phyloP scores from a whole-genome alignment of 2,797 vertebrate species.

The Chrysolophus pictus region DNA sequence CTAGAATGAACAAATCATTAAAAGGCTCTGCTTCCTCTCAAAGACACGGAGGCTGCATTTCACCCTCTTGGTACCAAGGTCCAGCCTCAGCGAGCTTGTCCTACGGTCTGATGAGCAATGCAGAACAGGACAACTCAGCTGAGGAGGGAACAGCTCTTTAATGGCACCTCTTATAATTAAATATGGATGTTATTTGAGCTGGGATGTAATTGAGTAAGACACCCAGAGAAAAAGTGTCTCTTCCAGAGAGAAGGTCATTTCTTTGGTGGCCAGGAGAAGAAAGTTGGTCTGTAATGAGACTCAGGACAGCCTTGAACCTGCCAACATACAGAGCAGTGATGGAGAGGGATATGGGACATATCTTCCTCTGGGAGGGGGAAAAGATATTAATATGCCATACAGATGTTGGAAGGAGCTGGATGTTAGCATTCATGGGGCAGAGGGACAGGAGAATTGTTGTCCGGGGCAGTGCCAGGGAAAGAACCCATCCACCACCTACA shows the following conservation, averaged over 20 bases:
- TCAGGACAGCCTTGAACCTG: not conserved
- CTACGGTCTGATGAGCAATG: not conserved
- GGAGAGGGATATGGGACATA: not conserved
- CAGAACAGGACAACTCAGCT: not conserved
- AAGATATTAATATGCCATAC: not conserved
- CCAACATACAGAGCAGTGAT: not conserved
- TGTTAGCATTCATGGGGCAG: accelerated
- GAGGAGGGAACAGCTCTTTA: not conserved
- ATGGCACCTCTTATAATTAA: not conserved
- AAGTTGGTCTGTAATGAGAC: not conserved
- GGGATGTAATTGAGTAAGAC: not conserved
- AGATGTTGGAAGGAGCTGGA: not conserved
- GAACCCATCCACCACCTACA: accelerated
- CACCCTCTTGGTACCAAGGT: not conserved
- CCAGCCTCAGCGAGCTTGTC: not conserved
- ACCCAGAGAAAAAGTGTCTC: not conserved
- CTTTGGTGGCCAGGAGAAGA: not conserved
- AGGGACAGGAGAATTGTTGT: accelerated
- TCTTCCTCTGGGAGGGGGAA: not conserved
- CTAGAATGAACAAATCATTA: not conserved
- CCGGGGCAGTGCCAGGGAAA: not conserved
- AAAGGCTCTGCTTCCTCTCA: not conserved
- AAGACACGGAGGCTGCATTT: accelerated
- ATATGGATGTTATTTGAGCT: not conserved
- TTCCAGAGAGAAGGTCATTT: not conserved